Evolutionary conservation across 2,113 vertebrate genomes (phyloP), one percentile per base, ranked within the genome.

Genomic region (Heloderma charlesbogerti): DNA sequence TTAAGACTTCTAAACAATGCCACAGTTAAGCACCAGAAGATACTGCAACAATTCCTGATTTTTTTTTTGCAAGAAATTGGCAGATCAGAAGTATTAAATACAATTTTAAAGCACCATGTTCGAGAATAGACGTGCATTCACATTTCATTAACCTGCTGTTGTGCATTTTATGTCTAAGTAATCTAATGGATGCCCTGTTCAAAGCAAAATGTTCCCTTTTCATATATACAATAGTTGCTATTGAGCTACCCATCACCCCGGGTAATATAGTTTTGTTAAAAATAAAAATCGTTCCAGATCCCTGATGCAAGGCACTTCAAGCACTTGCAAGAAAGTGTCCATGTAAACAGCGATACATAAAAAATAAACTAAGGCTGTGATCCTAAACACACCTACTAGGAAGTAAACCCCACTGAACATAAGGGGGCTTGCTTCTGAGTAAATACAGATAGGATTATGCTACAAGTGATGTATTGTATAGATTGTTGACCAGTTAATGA

Each of bases 341-440:
- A 88, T 97, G 97, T 98, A 97, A 97, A 98, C 97, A 97, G 95
- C 93, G 95, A 96, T 96, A 95, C 81, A 40, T 91, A 91, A 95
- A 97, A 97, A 96, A 96, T 95, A 96, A 90, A 93, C 77, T 87
- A 96, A 94, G 92, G 45, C 13, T 88, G 87, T 51, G 45, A 81
- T 81, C 63, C 48, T 81, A 48, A 69, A 54, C 77, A 88, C 63
- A 81, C 45, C 51, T 71, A 71, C 45, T 88, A 71, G 43, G 63
- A 48, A 81, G 63, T 88, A 16, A n/a, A 69, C 27, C 43, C 66
- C 78, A 48, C 22, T 79, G 86, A 78, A 88, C 18, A 78, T 3
- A 34, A 25, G n/a, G 22, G 74, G 48, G 37, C 74, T 88, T 45
- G 66, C 29, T 77, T 88, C 5, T 67, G 75, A 66, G 63, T 88